A percentile compares a stretch with the other conserved stretches of the same genome.
These are phyloP conservation scores for Colletes collaris DNA, from an alignment of 2,888 invertebrate species.

Conservation along the genomic window DNA sequence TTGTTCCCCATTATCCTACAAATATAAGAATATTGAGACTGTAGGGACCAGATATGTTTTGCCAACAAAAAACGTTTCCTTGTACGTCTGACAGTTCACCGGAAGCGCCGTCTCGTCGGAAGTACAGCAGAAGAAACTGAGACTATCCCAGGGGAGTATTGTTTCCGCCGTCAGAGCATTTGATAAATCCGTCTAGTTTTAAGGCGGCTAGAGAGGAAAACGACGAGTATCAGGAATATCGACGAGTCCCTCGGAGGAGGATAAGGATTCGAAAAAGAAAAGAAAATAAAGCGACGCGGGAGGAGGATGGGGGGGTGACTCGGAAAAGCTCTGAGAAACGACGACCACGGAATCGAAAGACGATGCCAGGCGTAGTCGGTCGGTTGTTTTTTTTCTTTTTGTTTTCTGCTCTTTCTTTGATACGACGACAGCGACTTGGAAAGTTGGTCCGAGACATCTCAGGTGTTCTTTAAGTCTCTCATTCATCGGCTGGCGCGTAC, in stretches of 20 bases:
- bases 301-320: not conserved
- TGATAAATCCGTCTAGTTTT: conserved; percentile 30
- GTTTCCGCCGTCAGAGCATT: conserved; percentile 23
- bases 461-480: conserved; percentile 27
- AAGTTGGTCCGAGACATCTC: conserved; percentile 35
- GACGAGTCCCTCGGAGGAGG: not conserved
- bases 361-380: conserved; percentile 10
- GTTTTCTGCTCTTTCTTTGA: conserved; percentile 18
- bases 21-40: too few relatives aligned
- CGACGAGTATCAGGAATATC: conserved; percentile 19
- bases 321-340: conserved; percentile 7
- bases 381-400: not conserved
- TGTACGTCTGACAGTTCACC: not conserved
- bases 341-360: conserved; percentile 30
- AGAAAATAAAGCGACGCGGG: conserved; percentile 4
- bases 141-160: conserved; percentile 10
- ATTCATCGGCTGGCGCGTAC: conserved; percentile 11
- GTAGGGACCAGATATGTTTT: too few relatives aligned
- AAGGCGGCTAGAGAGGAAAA: conserved; percentile 22
- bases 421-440: conserved; percentile 19
- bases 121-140: not conserved
- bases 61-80: too few relatives aligned
- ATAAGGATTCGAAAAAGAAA: not conserved
- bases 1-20: too few relatives aligned
- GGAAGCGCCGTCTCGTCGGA: not conserved